Evolutionary conservation across 2,888 invertebrate genomes (phyloP).

Genomic region (Platycnemis pennipes): DNA sequence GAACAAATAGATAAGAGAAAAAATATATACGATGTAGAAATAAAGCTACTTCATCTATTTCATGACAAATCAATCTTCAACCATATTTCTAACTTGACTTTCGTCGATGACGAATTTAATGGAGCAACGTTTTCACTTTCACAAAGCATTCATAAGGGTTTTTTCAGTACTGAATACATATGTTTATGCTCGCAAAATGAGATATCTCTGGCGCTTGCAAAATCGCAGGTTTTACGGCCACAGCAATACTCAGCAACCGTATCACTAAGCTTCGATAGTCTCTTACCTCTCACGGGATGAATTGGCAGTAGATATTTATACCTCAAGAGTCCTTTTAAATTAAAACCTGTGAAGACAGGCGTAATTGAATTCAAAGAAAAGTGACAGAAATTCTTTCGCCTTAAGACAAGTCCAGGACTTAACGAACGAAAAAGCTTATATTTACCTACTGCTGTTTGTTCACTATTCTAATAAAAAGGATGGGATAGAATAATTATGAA

Average conservation of each 20-base stretch:
- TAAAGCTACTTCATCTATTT: slow-evolving; percentile 10
- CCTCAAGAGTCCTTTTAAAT: background rate
- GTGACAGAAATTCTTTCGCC: background rate
- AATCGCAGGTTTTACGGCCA: background rate
- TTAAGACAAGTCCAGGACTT: background rate
- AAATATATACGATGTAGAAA: slow-evolving; percentile 22
- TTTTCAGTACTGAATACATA: background rate
- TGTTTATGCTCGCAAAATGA: background rate
- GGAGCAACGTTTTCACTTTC: background rate
- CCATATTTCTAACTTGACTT: slow-evolving; percentile 24
- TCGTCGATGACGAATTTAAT: background rate
- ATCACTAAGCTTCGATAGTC: background rate
- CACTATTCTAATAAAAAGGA: background rate
- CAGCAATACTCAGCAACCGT: background rate
- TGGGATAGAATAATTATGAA: background rate
- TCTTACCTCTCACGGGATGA: background rate
- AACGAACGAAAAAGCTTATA: background rate
- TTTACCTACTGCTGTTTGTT: background rate
- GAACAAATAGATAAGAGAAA: slow-evolving; percentile 48
- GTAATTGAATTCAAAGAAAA: background rate
- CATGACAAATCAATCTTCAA: background rate
- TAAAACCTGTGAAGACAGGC: background rate
- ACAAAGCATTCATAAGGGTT: background rate
- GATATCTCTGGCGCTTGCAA: background rate
- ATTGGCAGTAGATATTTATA: background rate